Evolutionary conservation across 1,140 invertebrate species (phyloP).

Genomic region (Drosophila pectinifera): DNA sequence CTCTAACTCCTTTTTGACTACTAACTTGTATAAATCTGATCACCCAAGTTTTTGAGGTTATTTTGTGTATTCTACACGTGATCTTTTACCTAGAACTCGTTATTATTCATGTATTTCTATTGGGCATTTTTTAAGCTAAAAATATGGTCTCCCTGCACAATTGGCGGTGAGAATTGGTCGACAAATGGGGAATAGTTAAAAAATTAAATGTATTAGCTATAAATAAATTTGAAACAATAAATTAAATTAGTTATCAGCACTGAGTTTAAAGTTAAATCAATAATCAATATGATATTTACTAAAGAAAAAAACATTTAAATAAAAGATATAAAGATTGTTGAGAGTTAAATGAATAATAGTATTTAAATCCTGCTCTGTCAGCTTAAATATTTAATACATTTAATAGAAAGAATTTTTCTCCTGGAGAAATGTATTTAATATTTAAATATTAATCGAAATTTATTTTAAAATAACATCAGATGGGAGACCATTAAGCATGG

Average conservation of each 20-base stretch:
- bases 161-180: conserved; percentile 33
- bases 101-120: conserved; percentile 30
- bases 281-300: background rate
- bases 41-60: conserved; percentile 54
- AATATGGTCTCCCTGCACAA: conserved; percentile 42
- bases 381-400: background rate
- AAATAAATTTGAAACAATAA: no score
- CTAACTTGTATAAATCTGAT: conserved; percentile 50
- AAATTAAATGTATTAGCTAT: no score
- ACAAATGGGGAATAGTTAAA: conserved; percentile 1
- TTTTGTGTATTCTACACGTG: conserved; percentile 46
- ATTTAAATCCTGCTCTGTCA: background rate
- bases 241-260: no score
- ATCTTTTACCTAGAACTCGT: conserved; percentile 43
- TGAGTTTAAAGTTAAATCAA: no score
- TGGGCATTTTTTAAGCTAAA: conserved; percentile 24
- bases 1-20: conserved; percentile 44
- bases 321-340: background rate
- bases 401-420: background rate
- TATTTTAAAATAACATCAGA: no score
- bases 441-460: background rate
- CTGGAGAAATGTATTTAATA: background rate
- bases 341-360: background rate
- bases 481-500: no score
- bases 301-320: no score